Evolutionary conservation across 2,113 vertebrate species (phyloP).

Genomic region (Cariama cristata): DNA sequence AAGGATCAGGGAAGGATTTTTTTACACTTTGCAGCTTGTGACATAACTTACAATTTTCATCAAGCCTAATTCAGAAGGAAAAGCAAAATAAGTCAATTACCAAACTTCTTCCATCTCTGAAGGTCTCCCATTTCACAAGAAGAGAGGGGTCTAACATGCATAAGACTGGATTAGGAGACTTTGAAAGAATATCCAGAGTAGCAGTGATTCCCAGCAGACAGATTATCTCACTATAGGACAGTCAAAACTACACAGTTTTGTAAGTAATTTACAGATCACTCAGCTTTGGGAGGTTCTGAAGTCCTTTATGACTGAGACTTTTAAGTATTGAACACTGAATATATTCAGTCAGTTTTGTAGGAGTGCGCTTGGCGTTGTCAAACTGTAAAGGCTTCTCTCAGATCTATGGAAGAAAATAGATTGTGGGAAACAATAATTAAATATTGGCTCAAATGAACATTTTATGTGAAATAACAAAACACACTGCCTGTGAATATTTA

Average conservation of each 20-base stretch:
- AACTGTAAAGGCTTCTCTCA: neutral
- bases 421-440: neutral
- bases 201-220: neutral
- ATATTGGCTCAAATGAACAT: neutral
- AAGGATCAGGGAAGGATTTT: neutral
- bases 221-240: neutral
- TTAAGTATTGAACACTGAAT: neutral
- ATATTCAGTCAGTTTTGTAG: neutral
- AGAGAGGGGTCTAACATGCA: neutral
- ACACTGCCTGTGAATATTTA: neutral
- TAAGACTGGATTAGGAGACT: neutral
- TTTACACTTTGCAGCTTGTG: neutral
- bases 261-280: neutral
- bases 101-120: neutral
- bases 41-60: slow-evolving; percentile 31
- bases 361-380: neutral
- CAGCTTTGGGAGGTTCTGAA: neutral
- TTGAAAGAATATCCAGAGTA: neutral
- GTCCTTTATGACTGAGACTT: neutral
- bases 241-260: neutral
- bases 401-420: neutral
- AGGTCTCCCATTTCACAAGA: neutral
- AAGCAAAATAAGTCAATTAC: neutral
- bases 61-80: slow-evolving; percentile 24
- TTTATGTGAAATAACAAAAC: neutral